A percentile compares a stretch with the other conserved stretches of the same genome.
These are phyloP conservation scores for Archaeoteleia sp. DNA, from an alignment of 2,888 invertebrate genomes.

Conservation along the genomic window DNA sequence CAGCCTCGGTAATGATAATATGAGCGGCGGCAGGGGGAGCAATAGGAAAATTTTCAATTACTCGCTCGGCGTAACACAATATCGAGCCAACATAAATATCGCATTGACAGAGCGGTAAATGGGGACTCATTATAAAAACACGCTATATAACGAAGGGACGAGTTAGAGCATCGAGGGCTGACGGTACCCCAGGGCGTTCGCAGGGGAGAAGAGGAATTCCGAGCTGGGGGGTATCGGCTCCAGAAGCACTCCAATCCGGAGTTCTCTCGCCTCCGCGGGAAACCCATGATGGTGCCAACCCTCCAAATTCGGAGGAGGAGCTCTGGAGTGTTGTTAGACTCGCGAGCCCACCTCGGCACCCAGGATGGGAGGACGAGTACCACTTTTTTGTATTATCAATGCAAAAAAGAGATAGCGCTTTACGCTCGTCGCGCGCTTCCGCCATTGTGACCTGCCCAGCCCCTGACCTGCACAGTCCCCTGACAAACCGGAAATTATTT, in stretches of 20 bases:
- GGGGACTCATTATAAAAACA: slow-evolving; percentile 72
- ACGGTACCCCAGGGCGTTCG: slow-evolving; percentile 57
- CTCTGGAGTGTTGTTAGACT: slow-evolving; percentile 1
- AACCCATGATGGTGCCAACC: slow-evolving; percentile 44
- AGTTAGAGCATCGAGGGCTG: slow-evolving; percentile 34
- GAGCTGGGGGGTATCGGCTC: slow-evolving; percentile 42
- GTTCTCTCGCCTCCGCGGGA: slow-evolving; percentile 44
- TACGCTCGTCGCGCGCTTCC: slow-evolving; percentile 45
- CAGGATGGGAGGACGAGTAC: no score
- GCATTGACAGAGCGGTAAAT: slow-evolving; percentile 71
- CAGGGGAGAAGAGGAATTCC: slow-evolving; percentile 49
- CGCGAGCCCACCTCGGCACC: not conserved
- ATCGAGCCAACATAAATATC: slow-evolving; percentile 71
- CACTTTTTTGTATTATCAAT: no score
- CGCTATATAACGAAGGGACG: slow-evolving; percentile 58
- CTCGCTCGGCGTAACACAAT: slow-evolving; percentile 69
- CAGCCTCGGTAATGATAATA: slow-evolving; percentile 58
- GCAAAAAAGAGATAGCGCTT: slow-evolving; percentile 42
- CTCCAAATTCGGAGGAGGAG: slow-evolving; percentile 30
- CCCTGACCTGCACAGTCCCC: slow-evolving; percentile 16
- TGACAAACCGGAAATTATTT: slow-evolving; percentile 53
- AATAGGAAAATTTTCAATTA: slow-evolving; percentile 71
- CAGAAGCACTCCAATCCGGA: slow-evolving; percentile 45
- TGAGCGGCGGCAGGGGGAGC: slow-evolving; percentile 33
- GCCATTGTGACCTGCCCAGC: slow-evolving; percentile 48